Conservation (phyloP, 2,888 invertebrate species). For the Andricus quercusramuli region DNA sequence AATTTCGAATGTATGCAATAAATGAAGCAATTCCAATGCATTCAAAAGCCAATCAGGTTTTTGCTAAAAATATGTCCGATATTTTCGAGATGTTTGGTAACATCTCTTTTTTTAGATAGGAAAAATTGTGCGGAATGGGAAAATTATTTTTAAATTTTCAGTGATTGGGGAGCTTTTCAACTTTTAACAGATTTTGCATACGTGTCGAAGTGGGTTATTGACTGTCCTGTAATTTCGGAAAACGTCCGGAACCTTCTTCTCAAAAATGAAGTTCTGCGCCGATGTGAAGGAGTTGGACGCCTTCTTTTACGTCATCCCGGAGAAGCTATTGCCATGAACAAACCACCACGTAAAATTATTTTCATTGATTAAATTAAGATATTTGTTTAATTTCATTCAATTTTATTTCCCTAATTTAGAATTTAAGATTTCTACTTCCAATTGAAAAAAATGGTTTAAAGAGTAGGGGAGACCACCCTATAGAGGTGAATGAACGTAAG, state of each 20-base stretch:
- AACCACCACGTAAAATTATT: conserved; percentile 50
- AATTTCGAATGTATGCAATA: no score
- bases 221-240: conserved; percentile 81
- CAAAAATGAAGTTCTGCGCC: conserved; percentile 81
- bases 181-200: conserved; percentile 90
- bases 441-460: no score
- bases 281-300: conserved; percentile 92
- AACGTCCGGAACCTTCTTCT: conserved; percentile 78
- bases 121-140: background rate
- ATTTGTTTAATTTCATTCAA: no score
- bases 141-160: conserved; percentile 57
- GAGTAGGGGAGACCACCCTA: no score
- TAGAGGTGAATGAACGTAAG: no score
- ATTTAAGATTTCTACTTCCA: no score
- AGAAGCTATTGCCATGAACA: conserved; percentile 88
- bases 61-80: no score
- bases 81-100: no score
- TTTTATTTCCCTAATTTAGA: no score
- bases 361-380: background rate
- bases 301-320: conserved; percentile 89
- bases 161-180: conserved; percentile 88
- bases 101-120: no score
- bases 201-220: conserved; percentile 87
- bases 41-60: no score
- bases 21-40: no score